Conservation (phyloP, 2,888 invertebrate species). For the Colostygia pectinataria region DNA sequence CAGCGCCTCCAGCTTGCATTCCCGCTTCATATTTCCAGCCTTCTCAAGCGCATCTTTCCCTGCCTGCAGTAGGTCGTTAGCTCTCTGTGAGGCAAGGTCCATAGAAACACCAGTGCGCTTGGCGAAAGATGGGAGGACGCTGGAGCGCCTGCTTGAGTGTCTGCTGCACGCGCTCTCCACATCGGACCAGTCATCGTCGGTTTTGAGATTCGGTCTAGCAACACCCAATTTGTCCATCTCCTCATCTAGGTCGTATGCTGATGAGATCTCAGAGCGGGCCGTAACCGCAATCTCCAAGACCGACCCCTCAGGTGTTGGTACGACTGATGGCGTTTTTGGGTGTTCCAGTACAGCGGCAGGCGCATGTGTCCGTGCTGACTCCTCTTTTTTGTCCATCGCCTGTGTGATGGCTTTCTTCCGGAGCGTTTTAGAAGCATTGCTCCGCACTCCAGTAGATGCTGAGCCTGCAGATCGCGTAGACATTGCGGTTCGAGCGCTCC, state of each 20-base stretch:
- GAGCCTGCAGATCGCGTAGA: no score
- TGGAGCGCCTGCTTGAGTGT: neutral
- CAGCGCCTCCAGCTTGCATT: neutral
- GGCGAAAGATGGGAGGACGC: neutral
- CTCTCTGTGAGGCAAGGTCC: neutral
- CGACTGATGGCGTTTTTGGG: no score
- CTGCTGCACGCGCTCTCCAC: neutral
- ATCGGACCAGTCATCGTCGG: neutral
- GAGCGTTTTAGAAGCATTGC: no score
- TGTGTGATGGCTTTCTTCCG: no score
- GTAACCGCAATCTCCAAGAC: neutral
- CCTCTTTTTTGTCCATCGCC: no score
- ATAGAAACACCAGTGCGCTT: neutral
- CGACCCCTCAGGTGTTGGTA: neutral
- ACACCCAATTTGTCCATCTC: neutral
- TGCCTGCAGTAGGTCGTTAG: neutral
- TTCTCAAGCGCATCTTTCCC: neutral
- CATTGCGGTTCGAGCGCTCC: no score
- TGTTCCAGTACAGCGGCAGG: no score
- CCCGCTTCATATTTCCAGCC: neutral
- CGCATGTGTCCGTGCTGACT: no score
- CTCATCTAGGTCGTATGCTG: neutral
- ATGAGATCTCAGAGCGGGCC: no score
- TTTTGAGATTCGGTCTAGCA: neutral
- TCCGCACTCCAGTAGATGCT: no score